phyloP scores from a whole-genome alignment of 2,113 vertebrate genomes.

The Aldabrachelys gigantea region DNA sequence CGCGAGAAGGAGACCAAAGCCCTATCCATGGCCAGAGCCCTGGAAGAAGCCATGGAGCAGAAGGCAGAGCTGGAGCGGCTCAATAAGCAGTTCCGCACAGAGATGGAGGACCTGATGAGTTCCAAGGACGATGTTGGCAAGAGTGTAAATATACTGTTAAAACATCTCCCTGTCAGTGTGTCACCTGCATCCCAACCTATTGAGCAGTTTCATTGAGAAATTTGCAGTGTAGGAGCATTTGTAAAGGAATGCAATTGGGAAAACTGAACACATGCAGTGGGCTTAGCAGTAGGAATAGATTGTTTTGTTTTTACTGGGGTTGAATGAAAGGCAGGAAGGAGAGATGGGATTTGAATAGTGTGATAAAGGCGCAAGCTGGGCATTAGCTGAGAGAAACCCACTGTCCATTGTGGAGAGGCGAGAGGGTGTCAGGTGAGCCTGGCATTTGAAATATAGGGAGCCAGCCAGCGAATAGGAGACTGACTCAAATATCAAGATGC shows the following conservation, averaged over 20 bases:
- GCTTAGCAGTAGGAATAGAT: not conserved
- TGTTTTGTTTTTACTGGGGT: not conserved
- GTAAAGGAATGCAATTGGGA: not conserved
- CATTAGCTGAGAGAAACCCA: not conserved
- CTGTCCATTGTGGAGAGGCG: rapidly evolving
- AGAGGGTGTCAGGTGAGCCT: not conserved
- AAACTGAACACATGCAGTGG: not conserved
- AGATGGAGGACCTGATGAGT: constrained; percentile 98
- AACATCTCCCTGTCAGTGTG: not conserved
- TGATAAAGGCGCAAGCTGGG: not conserved
- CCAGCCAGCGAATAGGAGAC: not conserved
- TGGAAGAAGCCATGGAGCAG: constrained; percentile 88
- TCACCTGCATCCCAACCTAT: not conserved
- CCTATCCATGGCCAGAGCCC: constrained; percentile 85
- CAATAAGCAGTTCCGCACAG: constrained; percentile 91
- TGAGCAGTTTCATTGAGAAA: not conserved
- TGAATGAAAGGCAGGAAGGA: not conserved
- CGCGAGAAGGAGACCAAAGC: constrained; percentile 87
- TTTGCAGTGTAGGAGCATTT: not conserved
- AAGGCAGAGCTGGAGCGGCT: constrained; percentile 92
- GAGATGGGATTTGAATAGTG: not conserved
- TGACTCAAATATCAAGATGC: not conserved
- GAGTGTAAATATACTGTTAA: constrained; percentile 82
- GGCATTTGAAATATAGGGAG: not conserved
- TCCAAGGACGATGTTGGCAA: constrained; percentile 98